A percentile compares a stretch with the other conserved stretches of the same genome.
phyloP scores from a whole-genome alignment of 1,140 invertebrate genomes.

The Aphis gossypii region DNA sequence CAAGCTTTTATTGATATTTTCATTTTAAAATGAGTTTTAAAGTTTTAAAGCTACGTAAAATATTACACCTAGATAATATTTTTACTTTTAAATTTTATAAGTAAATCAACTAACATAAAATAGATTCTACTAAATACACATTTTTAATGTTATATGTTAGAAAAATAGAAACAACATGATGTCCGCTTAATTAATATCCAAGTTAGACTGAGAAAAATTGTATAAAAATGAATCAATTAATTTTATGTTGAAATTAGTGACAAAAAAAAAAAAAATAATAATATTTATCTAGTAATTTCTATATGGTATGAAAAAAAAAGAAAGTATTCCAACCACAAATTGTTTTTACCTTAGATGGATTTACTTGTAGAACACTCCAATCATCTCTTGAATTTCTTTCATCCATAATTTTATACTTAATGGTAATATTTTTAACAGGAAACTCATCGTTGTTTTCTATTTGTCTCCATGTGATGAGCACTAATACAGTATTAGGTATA shows the following conservation, averaged over 20 bases:
- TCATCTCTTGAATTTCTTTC: neutral
- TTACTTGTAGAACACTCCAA: neutral
- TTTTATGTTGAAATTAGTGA: neutral
- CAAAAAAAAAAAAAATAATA: neutral
- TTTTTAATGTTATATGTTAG: too few species aligned
- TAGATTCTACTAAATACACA: too few species aligned
- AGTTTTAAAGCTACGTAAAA: too few species aligned
- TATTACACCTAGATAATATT: too few species aligned
- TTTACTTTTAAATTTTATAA: neutral
- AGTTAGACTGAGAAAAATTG: neutral
- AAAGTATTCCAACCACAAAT: neutral
- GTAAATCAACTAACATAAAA: too few species aligned
- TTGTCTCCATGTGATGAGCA: slow-evolving; percentile 27
- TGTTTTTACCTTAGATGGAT: slow-evolving; percentile 20
- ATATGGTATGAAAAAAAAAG: neutral
- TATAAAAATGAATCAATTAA: neutral
- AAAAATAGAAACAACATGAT: too few species aligned
- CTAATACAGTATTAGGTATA: slow-evolving; percentile 41
- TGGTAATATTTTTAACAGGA: slow-evolving; percentile 45
- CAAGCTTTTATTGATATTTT: too few species aligned
- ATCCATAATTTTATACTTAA: neutral
- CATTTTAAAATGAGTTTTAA: too few species aligned
- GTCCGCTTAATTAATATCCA: neutral
- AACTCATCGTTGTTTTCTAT: slow-evolving; percentile 7
- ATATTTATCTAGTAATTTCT: neutral